Evolutionary conservation across 2,797 vertebrate genomes (phyloP).

Genomic region (Eremophila alpestris): DNA sequence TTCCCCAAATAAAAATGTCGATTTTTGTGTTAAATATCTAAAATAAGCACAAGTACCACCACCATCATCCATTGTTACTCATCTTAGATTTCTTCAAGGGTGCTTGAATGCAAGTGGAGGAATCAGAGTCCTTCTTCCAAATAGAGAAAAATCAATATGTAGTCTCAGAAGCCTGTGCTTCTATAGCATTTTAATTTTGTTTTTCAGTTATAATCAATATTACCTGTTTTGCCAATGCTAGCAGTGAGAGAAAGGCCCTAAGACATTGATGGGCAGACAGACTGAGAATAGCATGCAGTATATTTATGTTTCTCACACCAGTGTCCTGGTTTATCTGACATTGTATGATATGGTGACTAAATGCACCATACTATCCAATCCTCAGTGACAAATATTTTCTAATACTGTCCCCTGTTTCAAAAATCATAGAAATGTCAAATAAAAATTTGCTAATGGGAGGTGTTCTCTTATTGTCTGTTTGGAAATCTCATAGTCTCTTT

Average conservation of each 20-base stretch:
- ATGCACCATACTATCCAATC: neutral
- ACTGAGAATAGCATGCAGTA: neutral
- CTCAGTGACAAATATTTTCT: neutral
- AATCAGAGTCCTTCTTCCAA: neutral
- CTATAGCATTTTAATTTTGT: neutral
- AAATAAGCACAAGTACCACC: neutral
- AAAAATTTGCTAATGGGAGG: neutral
- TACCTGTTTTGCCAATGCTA: neutral
- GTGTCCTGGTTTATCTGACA: neutral
- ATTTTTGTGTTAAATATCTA: neutral
- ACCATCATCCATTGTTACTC: neutral
- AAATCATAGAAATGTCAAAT: neutral
- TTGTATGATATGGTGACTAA: neutral
- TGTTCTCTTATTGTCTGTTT: neutral
- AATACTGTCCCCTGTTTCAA: neutral
- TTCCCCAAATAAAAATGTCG: neutral
- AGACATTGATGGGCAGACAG: neutral
- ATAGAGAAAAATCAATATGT: neutral
- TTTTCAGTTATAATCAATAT: neutral
- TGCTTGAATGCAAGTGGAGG: neutral
- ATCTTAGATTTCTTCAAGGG: neutral
- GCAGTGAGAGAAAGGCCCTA: neutral
- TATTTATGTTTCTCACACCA: constrained; percentile 37
- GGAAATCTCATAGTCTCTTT: neutral
- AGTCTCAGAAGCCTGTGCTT: neutral